Evolutionary conservation across 37 sponge, comb jelly and placozoan species (phyloP), one percentile per base, ranked within the genome.

Genomic region (Diacarnus erythraeanus): DNA sequence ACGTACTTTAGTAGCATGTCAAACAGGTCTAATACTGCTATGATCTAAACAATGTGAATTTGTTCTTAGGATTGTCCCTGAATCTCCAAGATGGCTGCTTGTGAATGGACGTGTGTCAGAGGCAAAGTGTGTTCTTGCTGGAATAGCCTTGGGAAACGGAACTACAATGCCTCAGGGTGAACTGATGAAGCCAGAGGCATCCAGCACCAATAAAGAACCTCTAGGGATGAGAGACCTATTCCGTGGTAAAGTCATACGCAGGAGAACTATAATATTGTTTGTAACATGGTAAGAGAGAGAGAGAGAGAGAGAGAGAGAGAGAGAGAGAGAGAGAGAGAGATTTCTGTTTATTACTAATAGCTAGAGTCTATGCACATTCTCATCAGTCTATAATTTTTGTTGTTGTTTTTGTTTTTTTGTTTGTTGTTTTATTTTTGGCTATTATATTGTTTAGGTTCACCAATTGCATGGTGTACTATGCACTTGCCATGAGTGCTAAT

Each of bases 61-160:
- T 61, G 25, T 20, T 27, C 20, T 27, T 33, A 90, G 91, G 17
- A 41, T 42, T 30, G 42, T 91, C 15, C 91, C 91, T 44, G 87
- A 86, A 71, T 91, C 91, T 79, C 91, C 91, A 23, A 76, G 87
- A 4, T 91, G 91, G 91, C 79, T 91, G 57, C 77, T 91, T 17
- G 63, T 82, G 43, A 77, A 38, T 64, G 87, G 87, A 2, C 30
- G 61, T 12, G 80, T 59, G n/a, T 70, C 67, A 12, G 80, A 91
- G 40, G 91, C 91, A 1, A 15, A 27, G 21, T 8, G 29, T 23
- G 69, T 36, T 33, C 35, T 69, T 9, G 5, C 12, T 20, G 35
- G 18, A 47, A 47, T 92, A 35, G 88, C 92, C 38, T 10, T 58
- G 47, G 76, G 66, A 26, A 92, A 92, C 69, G 84, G 85, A 2